Base-by-base conservation (phyloP, 1,140 invertebrate species). In the Aphidius gifuensis region DNA sequence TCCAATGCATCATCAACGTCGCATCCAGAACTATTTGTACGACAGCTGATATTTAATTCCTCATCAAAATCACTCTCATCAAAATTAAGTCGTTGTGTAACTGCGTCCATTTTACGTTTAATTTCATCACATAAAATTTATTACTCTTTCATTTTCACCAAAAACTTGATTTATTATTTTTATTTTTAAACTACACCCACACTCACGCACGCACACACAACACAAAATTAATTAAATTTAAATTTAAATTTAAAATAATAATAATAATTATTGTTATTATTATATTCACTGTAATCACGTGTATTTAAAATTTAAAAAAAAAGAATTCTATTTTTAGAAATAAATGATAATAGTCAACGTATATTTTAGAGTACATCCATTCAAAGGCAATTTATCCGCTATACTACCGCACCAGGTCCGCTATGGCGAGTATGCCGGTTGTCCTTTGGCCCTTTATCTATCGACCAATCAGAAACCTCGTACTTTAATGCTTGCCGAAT, bases 1-100 rank as follows among this genome's bases (percentile, higher is more conserved):
- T 80, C 75, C 51, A 80, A 70, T 8, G 67, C 68, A 71, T 78
- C 75, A 53, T 77, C 73, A 50, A 75, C 62, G 66, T 80, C 77
- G 61, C 75, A 79, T 39, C 73, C 76, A 2, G 78, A 76, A 47
- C 73, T 78, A 60, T 71, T 76, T 39, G 69, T 70, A 23, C 69
- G 71, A 68, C 71, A 73, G 68, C 76, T 80, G 58, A 77, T 72
- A 45, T 74, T 78, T 38, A 78, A 64, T 58, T 79, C 76, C 54
- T 77, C 76, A 66, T 80, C 73, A 54, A 78, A 74, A 64, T 75
- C 75, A 65, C 69, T 71, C 38, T 73, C 71, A 61, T 78, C 70
- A 48, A 75, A 76, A 64, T 75, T 71, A 61, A 76, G 58, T 64
- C 78, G 79, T 53, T 75, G 76, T 32, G 67, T 71, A 48, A 74